A percentile compares a stretch with the other conserved stretches of the same genome.
Evolutionary conservation across 2,888 invertebrate genomes (phyloP).

Genomic region (Caenorhabditis sp.): DNA sequence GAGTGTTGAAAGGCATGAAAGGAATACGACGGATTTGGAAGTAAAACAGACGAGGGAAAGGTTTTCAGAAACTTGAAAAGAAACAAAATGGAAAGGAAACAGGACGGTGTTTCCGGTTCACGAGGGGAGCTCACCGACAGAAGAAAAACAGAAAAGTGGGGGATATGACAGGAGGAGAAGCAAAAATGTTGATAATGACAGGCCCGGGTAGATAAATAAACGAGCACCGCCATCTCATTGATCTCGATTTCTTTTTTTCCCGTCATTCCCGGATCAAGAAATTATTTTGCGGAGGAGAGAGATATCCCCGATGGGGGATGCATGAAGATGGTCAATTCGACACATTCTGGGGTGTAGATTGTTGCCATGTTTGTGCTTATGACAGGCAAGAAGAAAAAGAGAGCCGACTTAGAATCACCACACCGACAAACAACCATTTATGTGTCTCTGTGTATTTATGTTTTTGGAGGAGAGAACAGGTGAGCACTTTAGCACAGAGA

Average conservation of each 20-base stretch:
- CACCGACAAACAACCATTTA: slow-evolving; percentile 50
- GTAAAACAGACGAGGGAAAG: slow-evolving; percentile 1
- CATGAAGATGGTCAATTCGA: slow-evolving; percentile 11
- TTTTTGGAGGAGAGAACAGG: slow-evolving; percentile 18
- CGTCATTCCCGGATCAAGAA: slow-evolving; percentile 29
- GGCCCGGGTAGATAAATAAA: slow-evolving; percentile 48
- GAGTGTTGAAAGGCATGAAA: slow-evolving; percentile 24
- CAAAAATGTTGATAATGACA: slow-evolving; percentile 58
- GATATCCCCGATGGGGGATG: neutral
- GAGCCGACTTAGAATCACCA: slow-evolving; percentile 8
- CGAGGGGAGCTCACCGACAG: slow-evolving; percentile 24
- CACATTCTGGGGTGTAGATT: slow-evolving; percentile 20
- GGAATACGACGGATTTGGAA: slow-evolving; percentile 1
- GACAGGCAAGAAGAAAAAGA: slow-evolving; percentile 31
- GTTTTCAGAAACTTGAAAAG: slow-evolving; percentile 9
- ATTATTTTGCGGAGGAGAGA: slow-evolving; percentile 10
- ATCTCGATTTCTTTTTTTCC: slow-evolving; percentile 36
- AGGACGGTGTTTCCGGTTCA: slow-evolving; percentile 41
- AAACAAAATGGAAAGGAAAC: neutral
- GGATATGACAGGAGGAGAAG: slow-evolving; percentile 47
- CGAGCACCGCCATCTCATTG: slow-evolving; percentile 36
- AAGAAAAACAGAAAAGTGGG: slow-evolving; percentile 18
- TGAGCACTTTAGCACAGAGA: slow-evolving; percentile 30
- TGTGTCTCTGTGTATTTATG: slow-evolving; percentile 43
- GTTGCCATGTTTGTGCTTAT: slow-evolving; percentile 46